phyloP scores from a whole-genome alignment of 2,888 invertebrate species.

The Seladonia tumulorum region DNA sequence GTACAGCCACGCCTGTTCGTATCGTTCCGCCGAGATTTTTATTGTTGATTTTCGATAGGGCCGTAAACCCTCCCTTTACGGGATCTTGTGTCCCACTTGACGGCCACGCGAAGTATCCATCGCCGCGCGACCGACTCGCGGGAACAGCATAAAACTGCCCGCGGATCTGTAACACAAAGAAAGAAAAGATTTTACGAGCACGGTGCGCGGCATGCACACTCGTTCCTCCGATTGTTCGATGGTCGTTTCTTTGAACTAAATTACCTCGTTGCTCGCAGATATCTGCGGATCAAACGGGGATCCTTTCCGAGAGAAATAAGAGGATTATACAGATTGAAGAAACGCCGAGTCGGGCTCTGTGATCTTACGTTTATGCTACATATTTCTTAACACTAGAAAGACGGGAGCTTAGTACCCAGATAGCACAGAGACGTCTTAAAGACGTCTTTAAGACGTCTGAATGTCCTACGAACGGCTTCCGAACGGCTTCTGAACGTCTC shows the following conservation, averaged over 20 bases:
- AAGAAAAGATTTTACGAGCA: constrained; percentile 13
- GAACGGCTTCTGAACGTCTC: too few relatives aligned
- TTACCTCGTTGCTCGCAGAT: neutral
- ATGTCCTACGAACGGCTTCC: too few relatives aligned
- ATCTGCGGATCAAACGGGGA: neutral
- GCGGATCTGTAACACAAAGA: neutral
- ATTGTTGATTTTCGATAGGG: constrained; percentile 26
- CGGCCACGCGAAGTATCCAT: neutral
- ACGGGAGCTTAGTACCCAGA: too few relatives aligned
- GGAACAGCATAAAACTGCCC: too few relatives aligned
- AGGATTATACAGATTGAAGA: neutral
- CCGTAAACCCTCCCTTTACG: constrained; percentile 9
- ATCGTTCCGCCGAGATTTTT: constrained; percentile 43
- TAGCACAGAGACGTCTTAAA: too few relatives aligned
- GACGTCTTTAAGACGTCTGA: too few relatives aligned
- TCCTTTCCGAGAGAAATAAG: neutral
- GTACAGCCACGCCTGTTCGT: constrained; percentile 18
- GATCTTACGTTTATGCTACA: too few relatives aligned
- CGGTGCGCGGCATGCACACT: neutral
- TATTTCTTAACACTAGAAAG: too few relatives aligned
- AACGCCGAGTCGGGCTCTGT: neutral
- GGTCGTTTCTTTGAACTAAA: neutral
- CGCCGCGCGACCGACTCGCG: neutral
- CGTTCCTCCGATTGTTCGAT: neutral
- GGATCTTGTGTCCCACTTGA: neutral